phyloP scores from a whole-genome alignment of 2,888 invertebrate species.

The Aelia acuminata region DNA sequence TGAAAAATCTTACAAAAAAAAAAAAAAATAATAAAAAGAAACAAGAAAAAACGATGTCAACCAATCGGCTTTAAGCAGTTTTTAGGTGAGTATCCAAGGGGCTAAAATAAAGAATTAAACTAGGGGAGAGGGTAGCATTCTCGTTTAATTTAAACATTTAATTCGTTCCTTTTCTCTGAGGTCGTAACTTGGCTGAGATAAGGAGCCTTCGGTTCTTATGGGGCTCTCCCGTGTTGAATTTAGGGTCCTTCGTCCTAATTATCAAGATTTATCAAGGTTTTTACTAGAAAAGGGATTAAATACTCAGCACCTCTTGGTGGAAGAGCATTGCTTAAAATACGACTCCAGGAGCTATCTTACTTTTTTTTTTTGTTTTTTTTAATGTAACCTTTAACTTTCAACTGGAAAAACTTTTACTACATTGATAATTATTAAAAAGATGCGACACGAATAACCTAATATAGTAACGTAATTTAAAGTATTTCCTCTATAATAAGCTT shows the following conservation, averaged over 20 bases:
- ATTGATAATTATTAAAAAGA: no score
- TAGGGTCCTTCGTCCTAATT: not conserved
- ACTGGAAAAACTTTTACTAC: no score
- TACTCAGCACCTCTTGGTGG: not conserved
- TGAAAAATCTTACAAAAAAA: no score
- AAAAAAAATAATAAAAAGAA: no score
- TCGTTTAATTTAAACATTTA: conserved; percentile 21
- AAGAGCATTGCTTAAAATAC: not conserved
- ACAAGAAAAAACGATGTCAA: no score
- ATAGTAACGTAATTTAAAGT: no score
- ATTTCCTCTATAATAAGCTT: no score
- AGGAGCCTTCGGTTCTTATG: not conserved
- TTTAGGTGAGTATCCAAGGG: not conserved
- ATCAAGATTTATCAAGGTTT: conserved; percentile 24
- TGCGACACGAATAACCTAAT: no score
- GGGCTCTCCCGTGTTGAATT: not conserved
- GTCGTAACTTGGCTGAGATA: conserved; percentile 6
- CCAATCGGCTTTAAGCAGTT: not conserved
- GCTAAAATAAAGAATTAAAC: not conserved
- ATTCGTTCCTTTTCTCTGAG: not conserved
- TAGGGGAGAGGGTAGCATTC: not conserved
- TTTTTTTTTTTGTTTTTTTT: no score
- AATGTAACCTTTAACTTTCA: no score
- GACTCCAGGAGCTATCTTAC: no score
- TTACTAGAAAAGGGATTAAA: conserved; percentile 22